These are phyloP conservation scores for Lutraria lutraria DNA, from an alignment of 2,888 invertebrate species.

Conservation along the genomic window DNA sequence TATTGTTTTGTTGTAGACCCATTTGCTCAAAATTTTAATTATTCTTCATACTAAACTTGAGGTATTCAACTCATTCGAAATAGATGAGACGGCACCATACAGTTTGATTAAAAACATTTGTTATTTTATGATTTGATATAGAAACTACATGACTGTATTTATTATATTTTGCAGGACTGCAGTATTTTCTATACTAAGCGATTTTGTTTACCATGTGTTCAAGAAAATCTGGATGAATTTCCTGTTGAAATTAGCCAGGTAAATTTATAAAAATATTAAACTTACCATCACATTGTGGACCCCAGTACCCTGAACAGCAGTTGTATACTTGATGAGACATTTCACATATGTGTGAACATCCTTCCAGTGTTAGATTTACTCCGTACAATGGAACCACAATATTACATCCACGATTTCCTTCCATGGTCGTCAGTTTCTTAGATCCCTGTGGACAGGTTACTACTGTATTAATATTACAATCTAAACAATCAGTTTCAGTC, in stretches of 20 bases:
- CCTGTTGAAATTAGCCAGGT: conserved; percentile 90
- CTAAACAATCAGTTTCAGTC: conserved; percentile 50
- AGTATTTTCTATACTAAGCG: conserved; percentile 93
- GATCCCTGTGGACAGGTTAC: conserved; percentile 50
- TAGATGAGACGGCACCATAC: too few relatives aligned
- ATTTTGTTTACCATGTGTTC: conserved; percentile 92
- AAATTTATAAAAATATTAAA: conserved; percentile 16
- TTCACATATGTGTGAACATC: conserved; percentile 74
- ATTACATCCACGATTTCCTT: conserved; percentile 49
- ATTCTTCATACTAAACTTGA: too few relatives aligned
- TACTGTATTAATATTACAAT: conserved; percentile 52
- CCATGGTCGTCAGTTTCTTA: conserved; percentile 41
- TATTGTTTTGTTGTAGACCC: too few relatives aligned
- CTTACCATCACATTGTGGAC: conserved; percentile 78
- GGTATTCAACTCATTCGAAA: too few relatives aligned
- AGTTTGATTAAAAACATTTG: too few relatives aligned
- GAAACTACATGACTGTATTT: too few relatives aligned
- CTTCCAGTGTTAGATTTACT: conserved; percentile 49
- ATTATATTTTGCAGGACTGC: conserved; percentile 88
- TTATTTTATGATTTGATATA: too few relatives aligned
- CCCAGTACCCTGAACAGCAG: conserved; percentile 81
- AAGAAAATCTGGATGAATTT: conserved; percentile 89
- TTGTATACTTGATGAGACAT: conserved; percentile 35
- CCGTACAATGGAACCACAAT: conserved; percentile 45
- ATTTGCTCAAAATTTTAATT: too few relatives aligned